Evolutionary conservation across 2,888 invertebrate species (phyloP), one percentile per base, ranked within the genome.

Genomic region (Eubasilissa splendida): DNA sequence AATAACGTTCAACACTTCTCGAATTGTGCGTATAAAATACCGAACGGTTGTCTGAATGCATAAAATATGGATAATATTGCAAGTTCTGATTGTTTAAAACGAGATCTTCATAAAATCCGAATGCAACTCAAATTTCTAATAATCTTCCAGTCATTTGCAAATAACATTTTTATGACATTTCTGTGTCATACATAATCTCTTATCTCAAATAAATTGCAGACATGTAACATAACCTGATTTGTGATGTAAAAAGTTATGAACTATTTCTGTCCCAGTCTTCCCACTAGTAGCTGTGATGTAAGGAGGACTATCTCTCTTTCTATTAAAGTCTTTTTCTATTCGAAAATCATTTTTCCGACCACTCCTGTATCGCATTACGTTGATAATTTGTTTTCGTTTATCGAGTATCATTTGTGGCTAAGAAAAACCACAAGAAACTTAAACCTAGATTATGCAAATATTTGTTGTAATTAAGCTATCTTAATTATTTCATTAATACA

Each of bases 201-300:
- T 31, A n/a, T 31, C 2, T 22, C 4, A 11, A 60, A 60, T 63
- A 42, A 42, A 7, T 42, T 8, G 42, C 14, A 8, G 12, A 31
- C 11, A 52, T 78, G 78, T 73, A 78, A 78, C 63, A 70, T 65
- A 78, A 78, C 78, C 78, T 78, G 78, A 60, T 63, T 73, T 56
- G 9, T 73, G 31, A 78, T 77, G 33, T 65, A 74, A 79, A 79
- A 75, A 79, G 74, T 75, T 79, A 75, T 73, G 79, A 66, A 79
- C 79, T 81, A 79, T 82, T 83, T 76, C 79, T 76, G 79, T 76
- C 75, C 75, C 66, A 68, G 68, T 56, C 80, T 56, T 73, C 14
- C 71, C 56, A 12, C 54, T 56, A 58, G 63, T 80, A 81, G 71
- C 74, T 59, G 75, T 79, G 79, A 79, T 79, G 79, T 79, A 79